Percentiles rank a stretch among this genome's conserved stretches.
Conservation (phyloP, 2,797 vertebrate species). For the Mus minutoides region DNA sequence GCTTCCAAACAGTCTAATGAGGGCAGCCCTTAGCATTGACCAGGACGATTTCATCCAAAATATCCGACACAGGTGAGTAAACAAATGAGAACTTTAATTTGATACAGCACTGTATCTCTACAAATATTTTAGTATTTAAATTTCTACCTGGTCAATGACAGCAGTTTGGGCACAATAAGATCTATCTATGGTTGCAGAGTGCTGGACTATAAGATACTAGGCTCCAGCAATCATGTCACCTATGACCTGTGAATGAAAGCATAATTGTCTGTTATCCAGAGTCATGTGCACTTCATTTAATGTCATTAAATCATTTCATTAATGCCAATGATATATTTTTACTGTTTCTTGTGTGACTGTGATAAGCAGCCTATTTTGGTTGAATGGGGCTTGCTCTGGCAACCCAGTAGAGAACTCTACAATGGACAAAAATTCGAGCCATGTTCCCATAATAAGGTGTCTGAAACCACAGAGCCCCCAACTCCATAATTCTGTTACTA, state of each 20-base stretch:
- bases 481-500: too few species aligned
- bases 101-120: background rate
- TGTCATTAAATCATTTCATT: background rate
- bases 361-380: too few species aligned
- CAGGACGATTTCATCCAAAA: background rate
- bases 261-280: background rate
- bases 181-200: background rate
- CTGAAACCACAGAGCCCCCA: too few species aligned
- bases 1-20: background rate
- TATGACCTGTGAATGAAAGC: background rate
- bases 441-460: too few species aligned
- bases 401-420: too few species aligned
- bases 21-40: background rate
- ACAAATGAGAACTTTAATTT: background rate
- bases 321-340: slow-evolving; percentile 51
- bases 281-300: slow-evolving; percentile 18
- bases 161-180: background rate
- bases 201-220: background rate
- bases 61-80: slow-evolving; percentile 15
- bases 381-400: too few species aligned
- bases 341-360: background rate
- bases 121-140: background rate
- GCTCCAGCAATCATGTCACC: slow-evolving; percentile 27
- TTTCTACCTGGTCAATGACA: background rate
- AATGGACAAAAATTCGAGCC: too few species aligned